phyloP scores from a whole-genome alignment of 37 sponge, comb jelly and placozoan genomes.

The Bolinopsis microptera region DNA sequence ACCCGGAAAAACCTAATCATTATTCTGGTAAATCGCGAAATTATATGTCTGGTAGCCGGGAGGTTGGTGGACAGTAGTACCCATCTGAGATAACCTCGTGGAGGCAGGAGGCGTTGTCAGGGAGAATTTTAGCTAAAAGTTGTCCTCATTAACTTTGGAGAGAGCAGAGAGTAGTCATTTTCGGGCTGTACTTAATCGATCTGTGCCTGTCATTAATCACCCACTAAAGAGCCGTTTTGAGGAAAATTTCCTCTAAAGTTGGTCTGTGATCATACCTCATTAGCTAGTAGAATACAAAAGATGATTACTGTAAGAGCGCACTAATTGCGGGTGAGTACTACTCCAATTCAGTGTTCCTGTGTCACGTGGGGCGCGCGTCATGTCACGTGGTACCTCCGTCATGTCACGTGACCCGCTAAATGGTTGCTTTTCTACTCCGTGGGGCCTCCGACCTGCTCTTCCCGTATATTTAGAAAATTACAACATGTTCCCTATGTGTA shows the following conservation, averaged over 20 bases:
- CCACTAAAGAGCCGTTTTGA: neutral
- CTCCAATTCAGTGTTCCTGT: constrained; percentile 9
- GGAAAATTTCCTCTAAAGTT: constrained; percentile 28
- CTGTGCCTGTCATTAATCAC: neutral
- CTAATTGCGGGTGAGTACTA: constrained; percentile 40
- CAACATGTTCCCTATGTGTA: neutral
- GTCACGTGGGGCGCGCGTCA: constrained; percentile 41
- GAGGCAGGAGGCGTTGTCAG: neutral
- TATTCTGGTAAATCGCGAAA: neutral
- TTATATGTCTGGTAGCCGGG: neutral
- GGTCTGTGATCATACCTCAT: neutral
- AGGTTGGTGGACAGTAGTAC: neutral
- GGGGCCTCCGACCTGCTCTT: neutral
- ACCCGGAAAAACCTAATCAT: constrained; percentile 60
- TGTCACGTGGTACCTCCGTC: neutral
- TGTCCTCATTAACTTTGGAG: neutral
- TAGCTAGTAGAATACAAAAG: constrained; percentile 20
- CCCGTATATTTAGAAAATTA: neutral
- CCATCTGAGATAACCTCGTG: neutral
- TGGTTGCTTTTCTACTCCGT: neutral
- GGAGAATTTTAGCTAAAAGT: constrained; percentile 9
- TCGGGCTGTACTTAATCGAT: constrained; percentile 28
- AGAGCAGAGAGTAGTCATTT: constrained; percentile 22
- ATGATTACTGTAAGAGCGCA: neutral
- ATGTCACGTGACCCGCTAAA: constrained; percentile 30